Conservation (phyloP, 1,140 invertebrate genomes). For the Nixonia krombeini region DNA sequence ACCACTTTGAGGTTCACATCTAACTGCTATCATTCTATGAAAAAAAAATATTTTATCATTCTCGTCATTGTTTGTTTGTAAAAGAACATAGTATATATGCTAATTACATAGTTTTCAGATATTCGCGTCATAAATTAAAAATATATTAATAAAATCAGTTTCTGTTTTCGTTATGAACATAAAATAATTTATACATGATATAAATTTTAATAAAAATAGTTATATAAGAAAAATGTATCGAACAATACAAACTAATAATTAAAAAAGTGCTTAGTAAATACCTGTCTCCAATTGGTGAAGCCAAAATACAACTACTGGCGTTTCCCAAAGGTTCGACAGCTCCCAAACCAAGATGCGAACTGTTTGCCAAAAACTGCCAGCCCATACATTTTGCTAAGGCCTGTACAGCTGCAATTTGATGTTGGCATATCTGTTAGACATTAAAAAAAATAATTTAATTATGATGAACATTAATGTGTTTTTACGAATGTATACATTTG, state of each 20-base stretch:
- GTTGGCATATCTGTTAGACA: conserved; percentile 87
- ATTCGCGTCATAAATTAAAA: conserved; percentile 1
- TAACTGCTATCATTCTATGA: conserved; percentile 86
- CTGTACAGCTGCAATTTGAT: conserved; percentile 91
- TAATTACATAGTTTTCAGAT: too few relatives aligned
- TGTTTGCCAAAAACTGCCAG: conserved; percentile 91
- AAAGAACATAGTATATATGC: conserved; percentile 3
- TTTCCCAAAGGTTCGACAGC: conserved; percentile 92
- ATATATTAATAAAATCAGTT: conserved; percentile 9
- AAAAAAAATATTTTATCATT: too few relatives aligned
- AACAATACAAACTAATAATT: too few relatives aligned
- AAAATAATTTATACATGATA: too few relatives aligned
- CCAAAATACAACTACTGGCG: conserved; percentile 86
- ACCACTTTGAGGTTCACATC: conserved; percentile 84
- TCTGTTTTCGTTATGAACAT: too few relatives aligned
- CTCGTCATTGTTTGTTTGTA: background rate
- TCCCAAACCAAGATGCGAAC: conserved; percentile 88
- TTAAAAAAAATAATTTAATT: conserved; percentile 21
- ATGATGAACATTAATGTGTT: too few relatives aligned
- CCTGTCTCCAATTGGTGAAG: conserved; percentile 88
- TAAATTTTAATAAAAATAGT: too few relatives aligned
- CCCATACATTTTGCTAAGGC: conserved; percentile 92
- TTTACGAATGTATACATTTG: too few relatives aligned
- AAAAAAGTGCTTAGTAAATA: too few relatives aligned
- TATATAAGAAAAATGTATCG: too few relatives aligned